Base-by-base conservation (phyloP, 92 coral and sea anemone genomes). In the Zoanthus gigantus region DNA sequence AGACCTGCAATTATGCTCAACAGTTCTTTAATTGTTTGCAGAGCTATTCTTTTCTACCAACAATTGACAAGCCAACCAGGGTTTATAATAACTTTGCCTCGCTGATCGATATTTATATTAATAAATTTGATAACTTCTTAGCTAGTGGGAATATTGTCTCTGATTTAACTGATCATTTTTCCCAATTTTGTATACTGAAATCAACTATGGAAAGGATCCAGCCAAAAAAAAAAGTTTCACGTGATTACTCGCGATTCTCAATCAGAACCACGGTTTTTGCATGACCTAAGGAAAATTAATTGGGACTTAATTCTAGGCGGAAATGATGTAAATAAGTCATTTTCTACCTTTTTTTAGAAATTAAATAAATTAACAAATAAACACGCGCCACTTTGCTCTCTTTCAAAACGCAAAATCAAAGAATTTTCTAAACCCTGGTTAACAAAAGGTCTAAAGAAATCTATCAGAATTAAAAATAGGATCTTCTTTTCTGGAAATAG, bases 31-130 rank as follows among this genome's bases (percentile, higher is more conserved):
- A 77, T 12, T 46, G 45, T 7, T 52, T 83, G 76, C 91, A 88
- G 61, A 91, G 91, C 56, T 68, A 45, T 29, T 87, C 84, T 11
- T 45, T 89, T 65, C 79, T 89, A 30, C 92, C 92, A 14, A 83
- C 89, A 28, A 66, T 88, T 65, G 89, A 88, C 78, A 91, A 89
- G 69, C 92, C 94, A 9, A 89, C 94, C 16, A 32, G 92, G 45
- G 85, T 92, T 10, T 85, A 88, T 67, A 85, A 47, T 47, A 47
- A 47, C 52, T 47, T 8, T 47, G 52, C 52, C 52, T 47, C 52
- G n/a, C 48, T 87, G 48, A 86, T 78, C 56, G 65, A 87, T 79
- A 87, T 87, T 28, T 87, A 67, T 42, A 42, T 67, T 7, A 92
- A 83, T 61, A 88, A 54, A 42, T 52, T 77, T 56, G 85, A 89